Evolutionary conservation across 2,888 invertebrate genomes (phyloP).

Genomic region (Nesidiocoris tenuis): DNA sequence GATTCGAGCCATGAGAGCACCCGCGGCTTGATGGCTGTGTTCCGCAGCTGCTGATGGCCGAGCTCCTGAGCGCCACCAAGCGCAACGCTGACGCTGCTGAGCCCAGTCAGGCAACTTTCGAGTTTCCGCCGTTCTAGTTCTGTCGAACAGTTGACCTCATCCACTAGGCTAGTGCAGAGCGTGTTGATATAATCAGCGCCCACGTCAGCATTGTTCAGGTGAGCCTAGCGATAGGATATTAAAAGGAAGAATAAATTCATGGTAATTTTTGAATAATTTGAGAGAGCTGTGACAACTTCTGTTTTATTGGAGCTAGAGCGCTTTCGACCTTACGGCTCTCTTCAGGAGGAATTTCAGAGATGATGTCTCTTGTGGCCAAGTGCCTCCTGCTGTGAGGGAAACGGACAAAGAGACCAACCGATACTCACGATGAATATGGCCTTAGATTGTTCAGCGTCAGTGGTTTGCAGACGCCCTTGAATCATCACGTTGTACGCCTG

Average conservation of each 20-base stretch:
- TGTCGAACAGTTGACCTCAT: slow-evolving; percentile 66
- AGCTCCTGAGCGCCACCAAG: slow-evolving; percentile 70
- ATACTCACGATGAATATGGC: slow-evolving; percentile 70
- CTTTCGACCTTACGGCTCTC: too few species aligned
- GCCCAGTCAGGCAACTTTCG: slow-evolving; percentile 67
- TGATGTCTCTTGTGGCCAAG: too few species aligned
- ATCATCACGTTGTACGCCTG: slow-evolving; percentile 83
- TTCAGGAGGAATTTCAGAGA: too few species aligned
- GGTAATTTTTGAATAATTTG: neutral
- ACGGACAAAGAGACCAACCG: too few species aligned
- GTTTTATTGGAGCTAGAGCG: too few species aligned
- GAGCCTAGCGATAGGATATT: slow-evolving; percentile 42
- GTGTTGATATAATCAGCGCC: slow-evolving; percentile 89
- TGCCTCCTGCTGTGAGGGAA: too few species aligned
- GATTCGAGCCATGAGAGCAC: slow-evolving; percentile 81
- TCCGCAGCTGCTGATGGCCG: slow-evolving; percentile 75
- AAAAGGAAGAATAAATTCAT: neutral
- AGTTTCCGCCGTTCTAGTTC: slow-evolving; percentile 68
- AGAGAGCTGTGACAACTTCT: too few species aligned
- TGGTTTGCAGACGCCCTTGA: slow-evolving; percentile 72
- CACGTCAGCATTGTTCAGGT: slow-evolving; percentile 83
- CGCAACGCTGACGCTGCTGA: slow-evolving; percentile 61
- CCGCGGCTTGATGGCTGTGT: slow-evolving; percentile 79
- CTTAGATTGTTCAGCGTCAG: slow-evolving; percentile 74
- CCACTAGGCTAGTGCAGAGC: slow-evolving; percentile 72